Base-by-base conservation (phyloP, 1,140 invertebrate species). In the Cotesia glomerata region DNA sequence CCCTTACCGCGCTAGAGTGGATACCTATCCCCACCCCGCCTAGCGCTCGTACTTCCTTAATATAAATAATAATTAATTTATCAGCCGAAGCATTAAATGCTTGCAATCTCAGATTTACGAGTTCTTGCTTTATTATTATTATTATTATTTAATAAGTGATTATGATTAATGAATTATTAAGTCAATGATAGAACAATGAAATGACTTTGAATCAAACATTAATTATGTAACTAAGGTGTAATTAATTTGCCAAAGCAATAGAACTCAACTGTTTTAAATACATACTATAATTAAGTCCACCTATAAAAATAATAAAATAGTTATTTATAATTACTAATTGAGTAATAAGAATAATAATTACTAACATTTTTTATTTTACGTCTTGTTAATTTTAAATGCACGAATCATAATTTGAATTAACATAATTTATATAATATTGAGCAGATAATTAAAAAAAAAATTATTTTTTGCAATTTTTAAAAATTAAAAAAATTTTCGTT, bases 221-320 rank as follows among this genome's bases (percentile, higher is more conserved):
- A 13, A 36, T 39, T 39, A 63, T n/a, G 4, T 26, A 35, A 35
- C 62, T 45, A 18, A 64, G 45, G 45, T 18, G 14, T n/a, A 63
- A 39, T 49, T 36, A 62, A 68, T 76, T 78, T 76, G 75, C 67
- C 78, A 65, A 81, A 82, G 79, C 69, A 77, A 77, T 69, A 66
- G 72, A 80, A 80, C 69, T 79, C 72, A 81, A 82, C 73, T 80
- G 74, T 77, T 78, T 78, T 64, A 74, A 68, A 81, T 81, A 81
- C 80, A 84, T 82, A 82, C 78, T 82, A 82, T 81, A 80, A 76
- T 80, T 79, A 80, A 77, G 80, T 75, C 82, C 80, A 83, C 79
- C 80, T 82, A 83, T 71, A 80, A 82, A 77, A 75, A 77, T 26
- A 34, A 79, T 61, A 52, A 76, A 26, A 77, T 62, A 76, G 72